Percentiles rank a stretch among this genome's conserved stretches.
Conservation (phyloP, 1,140 invertebrate species). For the Probaryconus sp. region DNA sequence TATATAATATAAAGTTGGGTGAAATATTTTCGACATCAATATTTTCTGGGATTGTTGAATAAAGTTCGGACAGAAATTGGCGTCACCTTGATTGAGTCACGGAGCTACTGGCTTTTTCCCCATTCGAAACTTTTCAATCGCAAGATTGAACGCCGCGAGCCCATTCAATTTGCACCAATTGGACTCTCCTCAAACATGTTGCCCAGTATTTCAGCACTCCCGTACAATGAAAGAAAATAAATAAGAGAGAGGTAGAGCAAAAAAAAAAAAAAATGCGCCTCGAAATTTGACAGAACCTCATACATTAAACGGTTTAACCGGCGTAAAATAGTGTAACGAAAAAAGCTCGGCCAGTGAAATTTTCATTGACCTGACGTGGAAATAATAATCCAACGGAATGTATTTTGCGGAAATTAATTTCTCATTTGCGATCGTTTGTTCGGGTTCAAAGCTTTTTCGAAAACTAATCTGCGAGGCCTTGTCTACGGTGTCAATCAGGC, state of each 20-base stretch:
- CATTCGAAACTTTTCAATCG: conserved; percentile 77
- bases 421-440: conserved; percentile 19
- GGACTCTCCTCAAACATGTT: conserved; percentile 71
- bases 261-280: conserved; percentile 14
- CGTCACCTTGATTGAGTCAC: conserved; percentile 59
- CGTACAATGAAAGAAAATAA: conserved; percentile 37
- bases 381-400: conserved; percentile 3
- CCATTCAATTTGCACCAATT: conserved; percentile 76
- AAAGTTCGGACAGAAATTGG: conserved; percentile 49
- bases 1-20: not conserved
- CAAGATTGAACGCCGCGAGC: conserved; percentile 68
- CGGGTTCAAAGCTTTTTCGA: conserved; percentile 23
- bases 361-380: conserved; percentile 12
- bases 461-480: conserved; percentile 45
- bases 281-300: conserved; percentile 31
- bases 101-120: conserved; percentile 49
- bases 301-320: conserved; percentile 20
- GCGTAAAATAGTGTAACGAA: conserved; percentile 3
- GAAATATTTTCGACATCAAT: conserved; percentile 26
- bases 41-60: conserved; percentile 44
- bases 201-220: conserved; percentile 15
- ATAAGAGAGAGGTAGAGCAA: conserved; percentile 1
- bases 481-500: conserved; percentile 44
- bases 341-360: conserved; percentile 7
- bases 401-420: conserved; percentile 28